These are phyloP conservation scores for Sparidentex hasta DNA, from an alignment of 2,797 vertebrate genomes.

Conservation along the genomic window DNA sequence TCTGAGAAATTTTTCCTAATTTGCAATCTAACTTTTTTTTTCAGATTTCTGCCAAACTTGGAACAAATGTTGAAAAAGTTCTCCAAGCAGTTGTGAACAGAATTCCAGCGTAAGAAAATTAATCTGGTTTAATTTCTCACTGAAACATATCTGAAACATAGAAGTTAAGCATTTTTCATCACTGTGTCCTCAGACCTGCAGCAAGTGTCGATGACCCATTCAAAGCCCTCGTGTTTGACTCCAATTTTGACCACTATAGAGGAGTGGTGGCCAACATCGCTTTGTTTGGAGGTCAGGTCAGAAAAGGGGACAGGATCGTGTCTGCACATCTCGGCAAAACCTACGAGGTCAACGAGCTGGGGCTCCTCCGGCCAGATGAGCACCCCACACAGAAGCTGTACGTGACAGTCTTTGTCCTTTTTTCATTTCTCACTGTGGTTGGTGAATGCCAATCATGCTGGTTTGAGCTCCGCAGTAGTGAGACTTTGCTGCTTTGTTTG, in stretches of 20 bases:
- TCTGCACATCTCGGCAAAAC: constrained; percentile 90
- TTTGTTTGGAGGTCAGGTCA: constrained; percentile 90
- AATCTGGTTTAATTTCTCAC: background rate
- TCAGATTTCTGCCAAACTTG: constrained; percentile 97
- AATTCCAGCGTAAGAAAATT: constrained; percentile 91
- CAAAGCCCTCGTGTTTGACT: constrained; percentile 96
- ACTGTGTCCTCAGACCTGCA: constrained; percentile 83
- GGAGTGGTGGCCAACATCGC: constrained; percentile 94
- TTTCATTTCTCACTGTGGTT: background rate
- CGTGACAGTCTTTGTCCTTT: constrained; percentile 53
- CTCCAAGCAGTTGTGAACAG: constrained; percentile 91
- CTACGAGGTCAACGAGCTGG: constrained; percentile 95
- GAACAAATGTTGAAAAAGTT: constrained; percentile 92
- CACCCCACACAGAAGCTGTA: constrained; percentile 90
- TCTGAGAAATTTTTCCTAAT: background rate
- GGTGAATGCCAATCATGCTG: background rate
- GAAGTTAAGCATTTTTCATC: background rate
- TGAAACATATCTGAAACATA: background rate
- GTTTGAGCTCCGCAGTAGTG: too few relatives aligned
- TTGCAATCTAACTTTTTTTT: constrained; percentile 31
- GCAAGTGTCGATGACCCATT: constrained; percentile 85
- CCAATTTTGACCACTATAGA: constrained; percentile 94
- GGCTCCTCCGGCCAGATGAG: constrained; percentile 92
- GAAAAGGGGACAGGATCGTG: constrained; percentile 90
- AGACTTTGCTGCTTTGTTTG: background rate